Evolutionary conservation across 2,888 invertebrate species (phyloP), one percentile per base, ranked within the genome.

Genomic region (Eupithecia subfuscata): DNA sequence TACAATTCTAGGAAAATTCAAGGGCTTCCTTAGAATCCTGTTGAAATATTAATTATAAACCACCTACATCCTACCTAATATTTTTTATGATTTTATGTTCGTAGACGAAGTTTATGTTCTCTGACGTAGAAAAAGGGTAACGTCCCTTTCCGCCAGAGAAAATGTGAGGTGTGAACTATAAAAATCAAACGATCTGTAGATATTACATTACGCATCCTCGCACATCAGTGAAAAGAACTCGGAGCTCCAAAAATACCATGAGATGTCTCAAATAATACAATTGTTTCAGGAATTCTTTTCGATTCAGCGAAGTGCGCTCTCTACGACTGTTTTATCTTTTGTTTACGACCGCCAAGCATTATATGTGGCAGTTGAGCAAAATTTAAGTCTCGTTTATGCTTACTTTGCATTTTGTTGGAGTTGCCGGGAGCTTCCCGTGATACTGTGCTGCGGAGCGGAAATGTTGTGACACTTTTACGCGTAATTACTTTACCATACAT

Each of bases 341-440:
- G 86, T 87, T 87, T 86, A 86, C 83, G 86, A 85, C 80, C 82
- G 69, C 73, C 75, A 76, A 82, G 82, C 82, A 85, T 86, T 85
- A 87, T 85, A 84, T 84, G 85, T 86, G 84, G 85, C 85, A 85
- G 85, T 86, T 87, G 83, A 83, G 78, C 82, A 82, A 85, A 86
- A 85, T 87, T 83, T 86, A 85, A 86, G 79, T 77, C 83, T 73
- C 85, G 80, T 86, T 87, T 86, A 85, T 83, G 82, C 83, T 83
- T 84, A 87, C 80, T 85, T 87, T 85, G 82, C 83, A 85, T 87
- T 85, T 86, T 82, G 83, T 81, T 80, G 78, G 80, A 81, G 78
- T 79, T 78, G 73, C 75, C 22, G 72, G 69, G 74, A 78, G 80
- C 78, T 75, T 67, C 71, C 69, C 70, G 69, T 48, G 30, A 12